phyloP scores from a whole-genome alignment of 2,113 vertebrate genomes.

The Perca schrenkii region DNA sequence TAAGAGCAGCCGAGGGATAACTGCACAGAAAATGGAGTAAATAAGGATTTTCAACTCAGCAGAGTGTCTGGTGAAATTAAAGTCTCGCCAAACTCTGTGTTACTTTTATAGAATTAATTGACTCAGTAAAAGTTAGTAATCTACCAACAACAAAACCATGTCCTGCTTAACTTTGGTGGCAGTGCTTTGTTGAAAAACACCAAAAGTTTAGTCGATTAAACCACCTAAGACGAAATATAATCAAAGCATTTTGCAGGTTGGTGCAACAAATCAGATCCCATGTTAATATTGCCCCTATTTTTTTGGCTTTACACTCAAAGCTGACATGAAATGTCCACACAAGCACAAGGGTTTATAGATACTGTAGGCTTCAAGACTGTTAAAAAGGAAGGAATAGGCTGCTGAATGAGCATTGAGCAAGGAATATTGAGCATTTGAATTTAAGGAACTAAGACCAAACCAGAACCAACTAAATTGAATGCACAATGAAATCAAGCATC shows the following conservation, averaged over 20 bases:
- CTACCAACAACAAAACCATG: slow-evolving; percentile 39
- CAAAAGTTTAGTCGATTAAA: slow-evolving; percentile 40
- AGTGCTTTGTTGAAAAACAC: slow-evolving; percentile 19
- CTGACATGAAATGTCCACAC: slow-evolving; percentile 8
- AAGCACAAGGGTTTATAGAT: neutral
- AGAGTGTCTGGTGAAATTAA: slow-evolving; percentile 61
- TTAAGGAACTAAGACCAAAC: slow-evolving; percentile 23
- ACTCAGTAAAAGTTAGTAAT: slow-evolving; percentile 55
- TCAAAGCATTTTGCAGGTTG: slow-evolving; percentile 3
- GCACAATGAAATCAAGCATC: neutral
- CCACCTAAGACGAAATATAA: slow-evolving; percentile 7
- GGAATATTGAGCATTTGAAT: no score
- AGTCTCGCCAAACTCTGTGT: slow-evolving; percentile 55
- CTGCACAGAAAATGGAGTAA: slow-evolving; percentile 67
- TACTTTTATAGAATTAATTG: slow-evolving; percentile 68
- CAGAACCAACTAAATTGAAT: neutral
- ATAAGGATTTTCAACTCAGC: slow-evolving; percentile 70
- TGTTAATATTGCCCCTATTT: slow-evolving; percentile 7
- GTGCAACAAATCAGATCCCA: slow-evolving; percentile 16
- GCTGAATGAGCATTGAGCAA: neutral
- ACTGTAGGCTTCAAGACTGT: neutral
- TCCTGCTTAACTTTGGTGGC: slow-evolving; percentile 44
- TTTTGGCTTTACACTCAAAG: slow-evolving; percentile 9
- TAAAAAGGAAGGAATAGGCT: neutral
- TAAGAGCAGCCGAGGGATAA: slow-evolving; percentile 74